Base-by-base conservation (phyloP, 2,797 vertebrate species). In the Triplophysa bombifrons region DNA sequence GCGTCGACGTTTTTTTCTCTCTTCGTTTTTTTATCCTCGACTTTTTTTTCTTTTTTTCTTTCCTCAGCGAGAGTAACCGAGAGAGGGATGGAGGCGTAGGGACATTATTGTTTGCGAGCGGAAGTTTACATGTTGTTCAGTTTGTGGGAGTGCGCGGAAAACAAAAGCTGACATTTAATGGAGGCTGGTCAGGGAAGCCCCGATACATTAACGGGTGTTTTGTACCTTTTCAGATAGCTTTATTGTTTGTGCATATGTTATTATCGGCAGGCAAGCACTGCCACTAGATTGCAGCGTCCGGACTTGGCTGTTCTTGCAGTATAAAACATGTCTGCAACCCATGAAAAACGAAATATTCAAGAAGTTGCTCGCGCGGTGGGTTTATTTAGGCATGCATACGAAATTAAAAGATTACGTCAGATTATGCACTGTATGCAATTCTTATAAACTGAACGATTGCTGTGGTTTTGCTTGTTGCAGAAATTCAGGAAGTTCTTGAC, bases 81-180 rank as follows among this genome's bases (percentile, higher is more conserved):
- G 90, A 84, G 87, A 86, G 87, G 81, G 86, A 90, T 80, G 90
- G 88, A 90, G 87, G 88, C 86, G 84, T 81, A 86, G 88, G 81
- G 85, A 5, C 83, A 85, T 65, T 80, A 46, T 82, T 80, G 78
- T 84, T 89, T 82, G 83, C 84, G 4, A 77, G 85, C 85, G 76
- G 85, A 82, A 69, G 80, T 88, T 89, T 84, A 82, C 58, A 86
- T 6, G 83, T 30, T 51, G 80, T 79, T 76, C 89, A 88, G 90
- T 88, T 82, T 86, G 77, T 22, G 83, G 85, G 61, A 86, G 87
- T 87, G 60, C 74, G 55, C 79, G 78, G 88, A 91, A 90, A 92
- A 93, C 92, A 93, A 93, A 92, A 94, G 91, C 86, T 89, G 87
- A 74, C 84, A 91, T 75, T 92, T 91, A 91, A 92, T 91, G 92